Conservation (phyloP, 2,797 vertebrate genomes). For the Harpagifer antarcticus region DNA sequence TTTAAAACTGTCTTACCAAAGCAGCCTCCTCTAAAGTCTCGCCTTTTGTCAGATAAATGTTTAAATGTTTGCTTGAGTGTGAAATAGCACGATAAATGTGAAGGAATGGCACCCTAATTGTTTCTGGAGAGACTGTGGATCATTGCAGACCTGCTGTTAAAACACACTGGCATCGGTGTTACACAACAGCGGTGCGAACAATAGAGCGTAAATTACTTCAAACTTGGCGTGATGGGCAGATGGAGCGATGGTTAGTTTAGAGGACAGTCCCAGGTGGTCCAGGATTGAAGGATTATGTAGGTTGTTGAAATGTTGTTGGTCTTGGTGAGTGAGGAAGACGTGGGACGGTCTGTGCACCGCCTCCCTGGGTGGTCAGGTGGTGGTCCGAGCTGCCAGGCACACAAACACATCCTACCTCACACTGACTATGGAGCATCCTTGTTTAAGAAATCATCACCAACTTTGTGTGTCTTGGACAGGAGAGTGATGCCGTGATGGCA, state of each 20-base stretch:
- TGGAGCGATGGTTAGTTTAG: background rate
- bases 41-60: background rate
- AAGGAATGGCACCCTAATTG: conserved; percentile 40
- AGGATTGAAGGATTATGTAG: conserved; percentile 9
- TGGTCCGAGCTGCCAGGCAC: conserved; percentile 11
- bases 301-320: conserved; percentile 37
- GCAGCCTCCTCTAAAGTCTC: conserved; percentile 36
- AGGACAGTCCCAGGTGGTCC: conserved; percentile 30
- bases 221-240: background rate
- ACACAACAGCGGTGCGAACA: conserved; percentile 29
- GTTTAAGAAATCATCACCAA: conserved; percentile 35
- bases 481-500: conserved; percentile 50
- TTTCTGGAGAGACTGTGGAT: conserved; percentile 36
- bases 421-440: conserved; percentile 29
- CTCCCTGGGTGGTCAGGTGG: conserved; percentile 68
- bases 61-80: conserved; percentile 24
- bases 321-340: background rate
- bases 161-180: conserved; percentile 7
- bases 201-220: conserved; percentile 2
- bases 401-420: conserved; percentile 15
- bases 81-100: conserved; percentile 44
- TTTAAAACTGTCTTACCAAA: conserved; percentile 52
- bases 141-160: conserved; percentile 31
- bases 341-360: background rate
- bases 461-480: background rate